Percentiles rank a stretch among this genome's conserved stretches.
phyloP scores from a whole-genome alignment of 2,113 vertebrate species.

The Gambusia holbrooki region DNA sequence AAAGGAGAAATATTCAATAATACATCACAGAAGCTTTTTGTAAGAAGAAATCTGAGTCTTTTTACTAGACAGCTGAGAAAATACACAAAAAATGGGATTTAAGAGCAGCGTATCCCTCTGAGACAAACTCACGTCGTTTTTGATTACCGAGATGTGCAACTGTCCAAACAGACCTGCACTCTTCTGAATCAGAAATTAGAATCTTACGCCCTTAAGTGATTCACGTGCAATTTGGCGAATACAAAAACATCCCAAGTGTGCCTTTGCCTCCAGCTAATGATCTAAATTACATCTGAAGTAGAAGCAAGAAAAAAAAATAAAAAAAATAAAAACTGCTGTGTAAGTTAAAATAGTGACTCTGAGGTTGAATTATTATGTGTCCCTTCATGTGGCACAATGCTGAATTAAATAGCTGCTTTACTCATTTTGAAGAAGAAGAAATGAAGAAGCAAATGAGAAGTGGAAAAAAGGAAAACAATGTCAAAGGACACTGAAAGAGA shows the following conservation, averaged over 20 bases:
- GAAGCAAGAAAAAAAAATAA: slow-evolving; percentile 52
- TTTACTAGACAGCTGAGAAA: slow-evolving; percentile 13
- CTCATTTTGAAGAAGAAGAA: slow-evolving; percentile 44
- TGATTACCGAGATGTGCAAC: slow-evolving; percentile 4
- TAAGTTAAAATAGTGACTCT: slow-evolving; percentile 67
- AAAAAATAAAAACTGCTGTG: slow-evolving; percentile 61
- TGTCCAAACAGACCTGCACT: slow-evolving; percentile 18
- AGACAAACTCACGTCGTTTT: slow-evolving; percentile 19
- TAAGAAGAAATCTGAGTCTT: slow-evolving; percentile 17
- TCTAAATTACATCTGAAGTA: slow-evolving; percentile 48
- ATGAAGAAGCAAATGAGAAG: neutral
- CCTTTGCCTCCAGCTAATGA: slow-evolving; percentile 45
- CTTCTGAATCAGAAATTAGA: slow-evolving; percentile 26
- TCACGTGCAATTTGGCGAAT: slow-evolving; percentile 42
- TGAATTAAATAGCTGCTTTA: slow-evolving; percentile 45
- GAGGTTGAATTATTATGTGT: slow-evolving; percentile 66
- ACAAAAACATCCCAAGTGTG: slow-evolving; percentile 54
- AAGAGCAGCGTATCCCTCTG: slow-evolving; percentile 1
- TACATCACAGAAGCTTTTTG: slow-evolving; percentile 32
- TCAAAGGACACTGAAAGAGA: slow-evolving; percentile 65
- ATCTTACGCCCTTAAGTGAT: slow-evolving; percentile 32
- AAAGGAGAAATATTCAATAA: slow-evolving; percentile 52
- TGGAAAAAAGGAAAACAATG: slow-evolving; percentile 34
- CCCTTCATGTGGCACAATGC: slow-evolving; percentile 36
- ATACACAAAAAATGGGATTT: slow-evolving; percentile 20